Conservation (phyloP, 1,140 invertebrate species). For the Pseudobourletiella spinata region DNA sequence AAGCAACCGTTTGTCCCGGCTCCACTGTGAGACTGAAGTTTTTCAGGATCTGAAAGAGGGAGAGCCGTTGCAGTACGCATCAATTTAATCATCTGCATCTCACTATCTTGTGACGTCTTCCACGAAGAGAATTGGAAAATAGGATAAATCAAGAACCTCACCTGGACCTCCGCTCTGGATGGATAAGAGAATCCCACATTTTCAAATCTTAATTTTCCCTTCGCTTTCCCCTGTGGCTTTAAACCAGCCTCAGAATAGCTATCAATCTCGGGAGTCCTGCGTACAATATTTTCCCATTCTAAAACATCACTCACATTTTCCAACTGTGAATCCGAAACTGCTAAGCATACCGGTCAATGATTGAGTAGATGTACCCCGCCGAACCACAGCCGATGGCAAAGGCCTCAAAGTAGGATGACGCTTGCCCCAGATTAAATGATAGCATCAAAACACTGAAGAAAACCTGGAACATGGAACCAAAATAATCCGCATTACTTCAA, state of each 20-base stretch:
- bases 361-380: constrained; percentile 47
- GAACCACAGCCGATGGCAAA: constrained; percentile 48
- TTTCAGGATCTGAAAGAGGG: constrained; percentile 21
- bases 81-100: too few relatives aligned
- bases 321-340: too few relatives aligned
- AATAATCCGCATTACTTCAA: too few relatives aligned
- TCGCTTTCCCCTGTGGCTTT: constrained; percentile 37
- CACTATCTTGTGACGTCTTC: too few relatives aligned
- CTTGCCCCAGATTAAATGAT: constrained; percentile 50
- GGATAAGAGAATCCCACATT: constrained; percentile 48
- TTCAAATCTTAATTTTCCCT: constrained; percentile 44
- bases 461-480: constrained; percentile 39
- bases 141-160: too few relatives aligned
- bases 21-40: constrained; percentile 44
- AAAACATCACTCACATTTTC: too few relatives aligned
- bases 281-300: too few relatives aligned
- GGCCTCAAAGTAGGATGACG: constrained; percentile 47
- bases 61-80: too few relatives aligned
- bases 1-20: constrained; percentile 57
- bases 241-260: constrained; percentile 41
- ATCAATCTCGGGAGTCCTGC: constrained; percentile 45
- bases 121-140: too few relatives aligned
- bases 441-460: constrained; percentile 50
- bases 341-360: constrained; percentile 46
- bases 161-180: constrained; percentile 44